Evolutionary conservation across 2,797 vertebrate genomes (phyloP), one percentile per base, ranked within the genome.

Genomic region (Platalea minor): DNA sequence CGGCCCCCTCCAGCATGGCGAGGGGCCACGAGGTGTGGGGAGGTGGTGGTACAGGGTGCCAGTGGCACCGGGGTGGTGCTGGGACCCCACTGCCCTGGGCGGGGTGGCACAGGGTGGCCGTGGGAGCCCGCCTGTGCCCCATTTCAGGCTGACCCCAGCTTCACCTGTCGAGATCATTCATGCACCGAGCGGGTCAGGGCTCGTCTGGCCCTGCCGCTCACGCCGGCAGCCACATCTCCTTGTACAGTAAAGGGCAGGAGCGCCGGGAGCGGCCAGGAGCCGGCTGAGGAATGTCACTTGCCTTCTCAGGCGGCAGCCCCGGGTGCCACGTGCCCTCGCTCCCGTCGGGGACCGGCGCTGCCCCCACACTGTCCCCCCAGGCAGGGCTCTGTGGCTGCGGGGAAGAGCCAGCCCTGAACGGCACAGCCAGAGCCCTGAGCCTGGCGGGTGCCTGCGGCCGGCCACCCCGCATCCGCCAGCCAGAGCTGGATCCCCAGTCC

Each of bases 221-320:
- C 24, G 10, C 69, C 70, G 6, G 91, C 88, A 11, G 72, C 69
- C 76, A 1, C 82, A 75, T 91, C 91, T 54, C 96, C 96, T 96
- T 96, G 81, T 97, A 96, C 96, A 96, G 96, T 94, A 92, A 96
- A 96, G 96, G 86, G 95, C 96, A 96, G 96, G 86, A 88, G 79
- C 17, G 9, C 33, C 53, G 9, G 77, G 28, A 70, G 82, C 78
- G 21, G 93, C 89, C 89, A 56, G 93, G 65, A 84, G 65, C 26
- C 15, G 46, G 70, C 63, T 33, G 24, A 50, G 81, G 89, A 94
- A 93, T 91, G 94, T 29, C 94, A 41, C 37, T 65, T 15, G 86
- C 94, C 73, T 92, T 63, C 86, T 51, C 29, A 15, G 79, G 92
- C 20, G 13, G 75, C 82, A 50, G 89, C 61, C 35, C 70, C 33